Percentiles rank a stretch among this genome's conserved stretches.
Evolutionary conservation across 1,140 invertebrate species (phyloP).

Genomic region (Anastrepha ludens): DNA sequence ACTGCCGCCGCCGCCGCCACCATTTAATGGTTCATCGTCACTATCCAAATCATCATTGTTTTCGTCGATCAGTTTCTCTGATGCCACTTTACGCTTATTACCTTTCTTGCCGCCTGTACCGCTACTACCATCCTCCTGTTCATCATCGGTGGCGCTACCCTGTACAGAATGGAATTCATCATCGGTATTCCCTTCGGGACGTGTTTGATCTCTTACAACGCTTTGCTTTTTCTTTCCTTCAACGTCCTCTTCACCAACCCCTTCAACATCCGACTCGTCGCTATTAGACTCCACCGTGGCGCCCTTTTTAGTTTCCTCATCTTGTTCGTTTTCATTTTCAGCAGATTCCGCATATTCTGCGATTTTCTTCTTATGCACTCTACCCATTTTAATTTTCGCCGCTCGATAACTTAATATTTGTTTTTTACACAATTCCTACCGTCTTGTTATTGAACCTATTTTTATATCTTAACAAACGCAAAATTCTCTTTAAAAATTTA

Average conservation of each 20-base stretch:
- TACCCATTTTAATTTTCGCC: conserved; percentile 55
- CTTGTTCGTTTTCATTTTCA: conserved; percentile 59
- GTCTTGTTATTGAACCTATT: neutral
- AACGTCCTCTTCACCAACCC: conserved; percentile 43
- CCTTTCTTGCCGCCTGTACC: conserved; percentile 52
- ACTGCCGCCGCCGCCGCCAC: conserved; percentile 20
- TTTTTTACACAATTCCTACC: neutral
- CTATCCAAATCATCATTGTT: conserved; percentile 37
- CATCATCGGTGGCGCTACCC: conserved; percentile 40
- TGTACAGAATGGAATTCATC: conserved; percentile 47
- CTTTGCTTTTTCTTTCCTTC: conserved; percentile 37
- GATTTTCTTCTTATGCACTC: conserved; percentile 59
- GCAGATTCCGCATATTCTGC: conserved; percentile 60
- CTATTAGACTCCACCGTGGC: conserved; percentile 54
- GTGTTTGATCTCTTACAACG: conserved; percentile 34
- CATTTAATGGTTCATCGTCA: conserved; percentile 57
- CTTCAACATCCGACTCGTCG: conserved; percentile 55
- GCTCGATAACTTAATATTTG: neutral
- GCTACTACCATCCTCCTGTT: conserved; percentile 28
- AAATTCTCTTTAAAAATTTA: neutral
- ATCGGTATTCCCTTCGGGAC: conserved; percentile 17
- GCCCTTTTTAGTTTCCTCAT: conserved; percentile 50
- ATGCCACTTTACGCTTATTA: conserved; percentile 57
- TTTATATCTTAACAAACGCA: neutral
- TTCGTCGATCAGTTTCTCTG: conserved; percentile 55